Evolutionary conservation across 1,140 invertebrate species (phyloP), one percentile per base, ranked within the genome.

Genomic region (Panagrolaimus sp.): DNA sequence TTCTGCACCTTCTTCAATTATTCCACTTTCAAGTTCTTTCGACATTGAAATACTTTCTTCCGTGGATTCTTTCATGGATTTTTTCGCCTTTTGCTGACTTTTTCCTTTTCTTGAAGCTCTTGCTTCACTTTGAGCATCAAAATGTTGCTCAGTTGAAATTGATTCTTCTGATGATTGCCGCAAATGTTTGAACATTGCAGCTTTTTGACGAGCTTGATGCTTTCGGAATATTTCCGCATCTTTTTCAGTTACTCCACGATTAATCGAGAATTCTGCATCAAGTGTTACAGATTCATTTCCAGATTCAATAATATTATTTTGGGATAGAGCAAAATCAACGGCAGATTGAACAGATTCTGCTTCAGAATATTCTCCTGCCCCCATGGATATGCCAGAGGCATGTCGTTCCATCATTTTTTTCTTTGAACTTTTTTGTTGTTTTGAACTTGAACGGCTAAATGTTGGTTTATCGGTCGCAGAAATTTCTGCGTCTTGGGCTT

Each of bases 161-260:
- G 52, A 58, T 58, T 58, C 52, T 26, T 58, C 52, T 21, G 21
- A 26, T 5, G 52, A 58, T 58, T 58, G 52, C 5, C 52, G 52
- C 10, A 21, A 21, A 1, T 14, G 21, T 24, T 58, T 58, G 10
- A 58, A 26, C 21, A 58, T 21, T 21, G 52, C 52, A 2, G 52
- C 52, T 58, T 58, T 58, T 58, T 58, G 52, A 12, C 52, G 52
- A 58, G 52, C 52, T 12, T 26, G 21, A 14, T 58, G 52, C 17
- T 28, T 21, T 4, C 52, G 52, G 21, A 26, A 58, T 12, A 21
- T 58, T 58, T 58, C 52, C 14, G 52, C 52, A 58, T 58, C 52
- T 58, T 58, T 58, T 58, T 58, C 52, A 0, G 52, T 28, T 1
- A 58, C 52, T 58, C 52, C 52, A 58, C 52, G 52, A 58, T 58